A percentile compares a stretch with the other conserved stretches of the same genome.
phyloP scores from a whole-genome alignment of 1,140 invertebrate species.

The Orussus abietinus region DNA sequence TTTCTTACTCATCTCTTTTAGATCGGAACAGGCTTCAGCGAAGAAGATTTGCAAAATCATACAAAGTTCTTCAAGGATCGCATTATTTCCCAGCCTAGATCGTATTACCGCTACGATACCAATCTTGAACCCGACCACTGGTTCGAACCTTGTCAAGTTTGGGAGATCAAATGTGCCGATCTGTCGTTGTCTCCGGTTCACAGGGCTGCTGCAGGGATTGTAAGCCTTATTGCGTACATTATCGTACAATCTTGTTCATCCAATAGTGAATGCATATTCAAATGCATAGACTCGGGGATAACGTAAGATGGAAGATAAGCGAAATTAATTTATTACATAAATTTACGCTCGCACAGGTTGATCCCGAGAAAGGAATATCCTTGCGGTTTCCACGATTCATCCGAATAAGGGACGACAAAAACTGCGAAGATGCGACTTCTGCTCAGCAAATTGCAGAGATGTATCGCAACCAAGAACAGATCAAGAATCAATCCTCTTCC shows the following conservation, averaged over 20 bases:
- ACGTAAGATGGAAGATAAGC: no score
- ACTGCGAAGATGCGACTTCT: slow-evolving; percentile 88
- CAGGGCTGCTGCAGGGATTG: slow-evolving; percentile 82
- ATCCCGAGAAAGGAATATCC: slow-evolving; percentile 91
- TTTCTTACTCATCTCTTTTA: slow-evolving; percentile 43
- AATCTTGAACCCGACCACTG: slow-evolving; percentile 86
- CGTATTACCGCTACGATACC: slow-evolving; percentile 83
- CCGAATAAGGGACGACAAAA: slow-evolving; percentile 91
- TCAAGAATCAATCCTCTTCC: slow-evolving; percentile 69
- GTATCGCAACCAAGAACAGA: slow-evolving; percentile 89
- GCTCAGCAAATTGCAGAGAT: slow-evolving; percentile 77
- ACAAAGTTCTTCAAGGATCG: slow-evolving; percentile 76
- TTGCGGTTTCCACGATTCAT: slow-evolving; percentile 94
- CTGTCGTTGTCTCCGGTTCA: slow-evolving; percentile 95
- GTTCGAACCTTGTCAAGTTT: slow-evolving; percentile 90
- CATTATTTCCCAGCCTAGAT: slow-evolving; percentile 69
- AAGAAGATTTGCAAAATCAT: slow-evolving; percentile 82
- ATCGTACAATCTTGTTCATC: no score
- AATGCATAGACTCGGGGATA: background rate
- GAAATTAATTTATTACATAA: no score
- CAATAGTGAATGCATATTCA: slow-evolving; percentile 8
- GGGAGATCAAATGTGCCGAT: slow-evolving; percentile 99
- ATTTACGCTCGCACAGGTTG: slow-evolving; percentile 65
- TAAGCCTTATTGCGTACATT: slow-evolving; percentile 52
- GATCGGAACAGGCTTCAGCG: slow-evolving; percentile 97